A percentile compares a stretch with the other conserved stretches of the same genome.
These are phyloP conservation scores for Brachypalpus laphriformis DNA, from an alignment of 2,888 invertebrate species.

Conservation along the genomic window DNA sequence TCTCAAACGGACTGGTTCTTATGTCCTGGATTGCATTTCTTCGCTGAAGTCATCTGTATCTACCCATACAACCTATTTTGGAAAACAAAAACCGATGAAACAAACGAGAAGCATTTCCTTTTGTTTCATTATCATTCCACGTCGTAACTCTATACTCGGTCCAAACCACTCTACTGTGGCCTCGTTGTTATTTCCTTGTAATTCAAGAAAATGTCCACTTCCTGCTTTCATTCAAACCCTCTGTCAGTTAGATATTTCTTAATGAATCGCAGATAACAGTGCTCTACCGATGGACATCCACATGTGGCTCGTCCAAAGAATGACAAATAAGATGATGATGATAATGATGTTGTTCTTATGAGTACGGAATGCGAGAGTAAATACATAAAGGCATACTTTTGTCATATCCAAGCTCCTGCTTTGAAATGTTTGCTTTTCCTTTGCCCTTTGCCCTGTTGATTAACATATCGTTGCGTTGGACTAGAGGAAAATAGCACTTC, in stretches of 20 bases:
- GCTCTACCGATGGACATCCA: not conserved
- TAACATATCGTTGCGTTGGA: slow-evolving; percentile 56
- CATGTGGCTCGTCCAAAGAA: slow-evolving; percentile 19
- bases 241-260: slow-evolving; percentile 8
- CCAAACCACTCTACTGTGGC: slow-evolving; percentile 8
- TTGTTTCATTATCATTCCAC: slow-evolving; percentile 4
- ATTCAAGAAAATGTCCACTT: slow-evolving; percentile 49
- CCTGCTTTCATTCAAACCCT: slow-evolving; percentile 52
- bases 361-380: slow-evolving; percentile 46
- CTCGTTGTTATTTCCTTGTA: slow-evolving; percentile 47
- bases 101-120: not conserved
- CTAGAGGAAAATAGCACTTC: slow-evolving; percentile 9
- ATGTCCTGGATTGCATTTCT: not conserved
- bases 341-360: slow-evolving; percentile 65
- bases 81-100: not conserved
- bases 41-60: not conserved
- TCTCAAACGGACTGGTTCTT: too few relatives aligned
- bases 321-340: slow-evolving; percentile 56
- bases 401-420: slow-evolving; percentile 1
- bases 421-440: slow-evolving; percentile 23
- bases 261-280: slow-evolving; percentile 53
- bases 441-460: slow-evolving; percentile 44
- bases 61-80: not conserved
- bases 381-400: slow-evolving; percentile 36
- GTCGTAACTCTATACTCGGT: slow-evolving; percentile 7